Percentiles rank a stretch among this genome's conserved stretches.
These are phyloP conservation scores for Platycercus adscitus DNA, from an alignment of 2,113 vertebrate genomes.

Conservation along the genomic window DNA sequence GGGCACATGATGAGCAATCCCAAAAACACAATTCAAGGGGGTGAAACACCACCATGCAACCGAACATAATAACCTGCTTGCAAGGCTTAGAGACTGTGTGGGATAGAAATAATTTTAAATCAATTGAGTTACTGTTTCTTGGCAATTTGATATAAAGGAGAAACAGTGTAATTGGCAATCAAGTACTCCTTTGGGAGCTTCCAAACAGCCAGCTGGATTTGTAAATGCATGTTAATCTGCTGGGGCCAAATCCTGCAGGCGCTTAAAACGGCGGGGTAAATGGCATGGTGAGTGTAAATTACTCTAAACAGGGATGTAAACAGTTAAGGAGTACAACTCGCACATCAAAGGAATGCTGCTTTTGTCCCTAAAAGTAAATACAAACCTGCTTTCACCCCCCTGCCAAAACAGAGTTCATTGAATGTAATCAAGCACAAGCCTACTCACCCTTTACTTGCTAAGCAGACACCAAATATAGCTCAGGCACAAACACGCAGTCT, in stretches of 20 bases:
- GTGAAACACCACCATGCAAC: constrained; percentile 45
- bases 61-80: constrained; percentile 65
- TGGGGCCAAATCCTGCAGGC: constrained; percentile 42
- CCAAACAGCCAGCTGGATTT: constrained; percentile 71
- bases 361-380: constrained; percentile 46
- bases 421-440: constrained; percentile 14
- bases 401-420: background rate
- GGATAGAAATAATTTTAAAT: constrained; percentile 75
- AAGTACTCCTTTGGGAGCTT: constrained; percentile 72
- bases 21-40: constrained; percentile 55
- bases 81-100: constrained; percentile 43
- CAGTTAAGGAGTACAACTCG: background rate
- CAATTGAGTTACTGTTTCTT: constrained; percentile 78
- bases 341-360: background rate
- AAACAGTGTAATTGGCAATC: constrained; percentile 78
- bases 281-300: background rate
- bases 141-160: constrained; percentile 78
- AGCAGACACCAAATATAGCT: constrained; percentile 46
- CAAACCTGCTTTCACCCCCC: background rate
- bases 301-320: background rate
- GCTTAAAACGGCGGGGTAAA: background rate
- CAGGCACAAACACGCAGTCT: background rate
- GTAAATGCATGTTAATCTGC: constrained; percentile 71
- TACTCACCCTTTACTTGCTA: background rate
- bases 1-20: constrained; percentile 54